Conservation (phyloP, 2,113 vertebrate genomes). For the Hoplias malabaricus region DNA sequence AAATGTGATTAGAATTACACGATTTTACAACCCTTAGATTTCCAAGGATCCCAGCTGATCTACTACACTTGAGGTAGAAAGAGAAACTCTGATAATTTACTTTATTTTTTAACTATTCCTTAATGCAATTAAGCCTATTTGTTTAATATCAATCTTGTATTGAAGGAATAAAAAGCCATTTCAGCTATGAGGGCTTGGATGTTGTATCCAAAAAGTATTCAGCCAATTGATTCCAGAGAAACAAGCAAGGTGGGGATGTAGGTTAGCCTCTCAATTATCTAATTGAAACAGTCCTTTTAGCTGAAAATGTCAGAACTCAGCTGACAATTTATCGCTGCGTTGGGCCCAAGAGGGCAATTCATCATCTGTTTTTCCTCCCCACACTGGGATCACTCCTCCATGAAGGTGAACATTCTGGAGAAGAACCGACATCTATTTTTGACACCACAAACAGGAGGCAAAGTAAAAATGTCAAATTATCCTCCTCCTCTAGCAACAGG, state of each 20-base stretch:
- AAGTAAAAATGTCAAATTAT: slow-evolving; percentile 40
- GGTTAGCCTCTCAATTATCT: slow-evolving; percentile 27
- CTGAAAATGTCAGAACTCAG: slow-evolving; percentile 31
- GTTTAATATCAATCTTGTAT: background rate
- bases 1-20: too few relatives aligned
- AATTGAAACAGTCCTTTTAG: slow-evolving; percentile 27
- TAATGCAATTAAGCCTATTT: background rate
- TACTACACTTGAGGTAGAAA: background rate
- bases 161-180: background rate
- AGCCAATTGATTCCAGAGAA: background rate
- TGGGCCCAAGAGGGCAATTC: background rate
- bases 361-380: background rate
- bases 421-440: slow-evolving; percentile 42
- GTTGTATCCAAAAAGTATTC: slow-evolving; percentile 3
- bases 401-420: background rate
- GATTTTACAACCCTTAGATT: too few relatives aligned
- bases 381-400: slow-evolving; percentile 6
- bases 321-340: slow-evolving; percentile 28
- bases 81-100: background rate
- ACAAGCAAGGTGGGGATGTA: background rate
- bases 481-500: slow-evolving; percentile 16
- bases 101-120: background rate
- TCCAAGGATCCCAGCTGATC: too few relatives aligned
- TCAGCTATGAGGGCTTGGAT: background rate
- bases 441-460: slow-evolving; percentile 28